phyloP scores from a whole-genome alignment of 2,113 vertebrate genomes.

The Cavia porcellus region DNA sequence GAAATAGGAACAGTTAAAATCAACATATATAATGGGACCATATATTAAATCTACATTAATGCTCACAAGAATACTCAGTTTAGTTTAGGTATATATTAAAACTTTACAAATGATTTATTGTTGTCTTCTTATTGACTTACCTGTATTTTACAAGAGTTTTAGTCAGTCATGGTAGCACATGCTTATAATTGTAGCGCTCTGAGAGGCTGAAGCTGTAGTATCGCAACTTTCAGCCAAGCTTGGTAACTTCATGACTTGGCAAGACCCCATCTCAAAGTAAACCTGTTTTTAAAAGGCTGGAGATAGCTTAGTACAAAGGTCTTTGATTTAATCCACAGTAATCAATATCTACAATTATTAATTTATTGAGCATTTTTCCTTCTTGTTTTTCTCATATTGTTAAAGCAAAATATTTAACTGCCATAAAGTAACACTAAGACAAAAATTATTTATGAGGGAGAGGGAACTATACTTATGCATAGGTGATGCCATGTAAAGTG shows the following conservation, averaged over 20 bases:
- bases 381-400: background rate
- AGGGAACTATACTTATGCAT: background rate
- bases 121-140: background rate
- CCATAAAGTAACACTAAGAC: background rate
- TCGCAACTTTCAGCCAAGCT: background rate
- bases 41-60: background rate
- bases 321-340: background rate
- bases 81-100: background rate
- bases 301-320: too few relatives aligned
- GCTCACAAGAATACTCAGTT: background rate
- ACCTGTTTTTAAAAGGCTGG: too few relatives aligned
- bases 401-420: background rate
- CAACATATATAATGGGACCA: background rate
- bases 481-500: too few relatives aligned
- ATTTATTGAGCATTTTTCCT: background rate
- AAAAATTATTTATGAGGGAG: background rate
- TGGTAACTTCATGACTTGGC: background rate
- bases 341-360: background rate
- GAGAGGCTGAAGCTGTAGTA: background rate
- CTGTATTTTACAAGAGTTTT: background rate
- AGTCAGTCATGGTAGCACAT: background rate
- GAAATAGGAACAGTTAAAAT: background rate
- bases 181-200: background rate
- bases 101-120: background rate
- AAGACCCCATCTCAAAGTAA: too few relatives aligned